Evolutionary conservation across 2,888 invertebrate species (phyloP).

Genomic region (Idaea biselata): DNA sequence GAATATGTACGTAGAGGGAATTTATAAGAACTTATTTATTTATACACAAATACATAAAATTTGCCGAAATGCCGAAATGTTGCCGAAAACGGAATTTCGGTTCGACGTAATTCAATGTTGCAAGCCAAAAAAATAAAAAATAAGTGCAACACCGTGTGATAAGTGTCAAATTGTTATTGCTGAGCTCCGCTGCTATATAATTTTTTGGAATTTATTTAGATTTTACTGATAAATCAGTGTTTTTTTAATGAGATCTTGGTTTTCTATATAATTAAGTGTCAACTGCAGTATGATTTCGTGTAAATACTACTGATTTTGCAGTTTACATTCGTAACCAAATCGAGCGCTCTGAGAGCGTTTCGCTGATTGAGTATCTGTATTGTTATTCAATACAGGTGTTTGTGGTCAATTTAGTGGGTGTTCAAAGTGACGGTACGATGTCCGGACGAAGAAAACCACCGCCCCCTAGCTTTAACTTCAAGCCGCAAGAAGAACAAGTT

Average conservation of each 20-base stretch:
- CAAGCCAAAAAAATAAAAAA: not conserved
- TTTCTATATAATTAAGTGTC: not conserved
- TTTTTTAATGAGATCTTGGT: not conserved
- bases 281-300: slow-evolving; percentile 21
- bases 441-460: slow-evolving; percentile 61
- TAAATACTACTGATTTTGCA: slow-evolving; percentile 26
- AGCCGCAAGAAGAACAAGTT: slow-evolving; percentile 59
- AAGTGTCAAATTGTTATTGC: slow-evolving; percentile 4
- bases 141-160: not conserved
- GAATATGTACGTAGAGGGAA: too few species aligned
- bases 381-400: slow-evolving; percentile 22
- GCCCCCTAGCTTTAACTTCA: slow-evolving; percentile 59
- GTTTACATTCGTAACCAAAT: slow-evolving; percentile 30
- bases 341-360: slow-evolving; percentile 29
- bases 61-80: too few species aligned
- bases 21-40: too few species aligned
- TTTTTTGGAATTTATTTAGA: not conserved
- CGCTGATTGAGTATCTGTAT: slow-evolving; percentile 27
- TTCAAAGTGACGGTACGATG: slow-evolving; percentile 42
- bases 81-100: not conserved
- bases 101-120: not conserved
- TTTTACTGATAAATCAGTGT: not conserved
- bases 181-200: not conserved
- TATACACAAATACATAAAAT: too few species aligned
- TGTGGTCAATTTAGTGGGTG: slow-evolving; percentile 12